Conservation (phyloP, 2,888 invertebrate species). For the Tethea ocularis region DNA sequence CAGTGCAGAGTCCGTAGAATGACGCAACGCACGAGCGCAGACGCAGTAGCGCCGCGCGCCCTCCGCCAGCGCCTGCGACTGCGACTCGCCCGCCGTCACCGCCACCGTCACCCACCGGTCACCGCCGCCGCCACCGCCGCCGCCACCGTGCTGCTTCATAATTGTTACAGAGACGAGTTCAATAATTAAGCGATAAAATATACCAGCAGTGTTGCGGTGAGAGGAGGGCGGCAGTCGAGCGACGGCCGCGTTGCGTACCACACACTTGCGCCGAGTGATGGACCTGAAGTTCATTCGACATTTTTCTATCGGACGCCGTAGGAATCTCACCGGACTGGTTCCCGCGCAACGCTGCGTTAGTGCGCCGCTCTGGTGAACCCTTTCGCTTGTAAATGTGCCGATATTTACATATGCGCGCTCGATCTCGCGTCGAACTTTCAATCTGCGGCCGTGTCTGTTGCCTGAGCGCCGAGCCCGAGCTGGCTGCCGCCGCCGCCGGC, state of each 20-base stretch:
- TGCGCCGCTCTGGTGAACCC: conserved; percentile 83
- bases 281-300: conserved; percentile 78
- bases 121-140: conserved; percentile 57
- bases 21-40: conserved; percentile 73
- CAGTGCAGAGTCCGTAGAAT: conserved; percentile 35
- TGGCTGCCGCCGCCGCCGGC: conserved; percentile 47
- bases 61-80: conserved; percentile 59
- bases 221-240: conserved; percentile 81
- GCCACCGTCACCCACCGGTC: conserved; percentile 54
- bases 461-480: conserved; percentile 63
- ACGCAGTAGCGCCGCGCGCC: conserved; percentile 73
- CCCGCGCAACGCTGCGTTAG: conserved; percentile 82
- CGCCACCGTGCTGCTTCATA: conserved; percentile 69
- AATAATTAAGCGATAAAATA: conserved; percentile 83
- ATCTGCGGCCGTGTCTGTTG: conserved; percentile 71
- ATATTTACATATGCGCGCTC: conserved; percentile 83
- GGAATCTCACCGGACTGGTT: conserved; percentile 87
- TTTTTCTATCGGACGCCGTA: conserved; percentile 85
- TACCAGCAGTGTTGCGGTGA: conserved; percentile 72
- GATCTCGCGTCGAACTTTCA: conserved; percentile 82
- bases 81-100: conserved; percentile 63
- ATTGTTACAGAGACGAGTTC: conserved; percentile 80
- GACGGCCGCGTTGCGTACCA: conserved; percentile 76
- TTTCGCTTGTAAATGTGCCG: conserved; percentile 84
- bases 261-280: conserved; percentile 75